Evolutionary conservation across 1,140 invertebrate genomes (phyloP), one percentile per base, ranked within the genome.

Genomic region (Trichonephila clavipes): DNA sequence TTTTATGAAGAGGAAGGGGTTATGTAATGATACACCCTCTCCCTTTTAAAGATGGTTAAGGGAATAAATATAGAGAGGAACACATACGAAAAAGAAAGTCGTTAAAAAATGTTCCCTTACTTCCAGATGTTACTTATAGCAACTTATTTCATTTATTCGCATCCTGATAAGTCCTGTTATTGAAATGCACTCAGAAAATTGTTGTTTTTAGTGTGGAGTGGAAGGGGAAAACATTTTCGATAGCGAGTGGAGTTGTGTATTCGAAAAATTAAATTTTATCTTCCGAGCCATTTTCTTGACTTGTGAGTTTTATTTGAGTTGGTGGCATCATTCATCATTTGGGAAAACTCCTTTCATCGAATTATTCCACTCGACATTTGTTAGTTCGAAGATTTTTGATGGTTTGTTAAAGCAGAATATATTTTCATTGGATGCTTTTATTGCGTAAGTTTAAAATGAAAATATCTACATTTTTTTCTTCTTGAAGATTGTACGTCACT

Each of bases 111-210:
- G 10, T 10, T 83, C 44, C 58, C 21, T 59, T 40, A 8, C 62
- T 64, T 87, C 19, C 28, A 58, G 64, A 69, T 82, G 51, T 34
- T 81, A 10, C 64, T 51, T 19, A 83, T 91, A 77, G 64, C 61
- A 91, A 72, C 34, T 91, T 83, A 91, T 91, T 91, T 82, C 81
- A 64, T 85, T 91, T 85, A 24, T 83, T 44, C 81, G 72, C 59
- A 34, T 64, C 34, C 19, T 64, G n/a, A 62, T 51, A 19, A 83
- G 44, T 83, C 44, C 14, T 64, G 61, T 64, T 62, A 87, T 34
- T 87, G 85, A 62, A 87, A 51, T 62, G 28, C 69, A 19, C 69
- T 77, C 69, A 40, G 21, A 77, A 40, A 77, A 77, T 77, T 77
- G 69, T 28, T 77, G 16, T 34, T 77, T 77, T 77, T 77, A 18